A percentile compares a stretch with the other conserved stretches of the same genome.
Evolutionary conservation across 1,140 invertebrate species (phyloP).

Genomic region (Philaenus spumarius): DNA sequence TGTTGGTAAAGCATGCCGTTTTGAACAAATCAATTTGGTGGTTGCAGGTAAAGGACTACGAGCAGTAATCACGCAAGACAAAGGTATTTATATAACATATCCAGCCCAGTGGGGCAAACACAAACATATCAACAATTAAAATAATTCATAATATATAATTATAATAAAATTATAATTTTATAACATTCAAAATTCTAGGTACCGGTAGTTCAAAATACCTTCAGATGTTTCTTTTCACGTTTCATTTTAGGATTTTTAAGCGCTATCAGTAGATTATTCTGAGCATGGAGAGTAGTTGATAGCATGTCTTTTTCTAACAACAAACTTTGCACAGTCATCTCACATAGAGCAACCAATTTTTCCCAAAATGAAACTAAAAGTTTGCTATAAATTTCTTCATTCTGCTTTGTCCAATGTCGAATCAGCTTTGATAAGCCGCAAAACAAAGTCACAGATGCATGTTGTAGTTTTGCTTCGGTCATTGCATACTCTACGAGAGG

Average conservation of each 20-base stretch:
- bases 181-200: too few relatives aligned
- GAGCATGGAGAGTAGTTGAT: not conserved
- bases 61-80: too few relatives aligned
- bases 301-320: not conserved
- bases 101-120: too few relatives aligned
- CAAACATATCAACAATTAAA: too few relatives aligned
- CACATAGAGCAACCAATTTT: not conserved
- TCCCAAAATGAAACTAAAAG: not conserved
- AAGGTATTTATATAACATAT: too few relatives aligned
- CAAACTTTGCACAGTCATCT: not conserved
- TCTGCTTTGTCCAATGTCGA: not conserved
- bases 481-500: constrained; percentile 7
- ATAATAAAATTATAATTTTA: too few relatives aligned
- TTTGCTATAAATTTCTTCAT: not conserved
- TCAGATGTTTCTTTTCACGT: too few relatives aligned
- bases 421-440: not conserved
- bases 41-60: too few relatives aligned
- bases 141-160: too few relatives aligned
- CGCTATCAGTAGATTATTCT: not conserved
- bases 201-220: too few relatives aligned
- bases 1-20: too few relatives aligned
- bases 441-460: not conserved
- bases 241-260: not conserved
- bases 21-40: too few relatives aligned
- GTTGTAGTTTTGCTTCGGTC: constrained; percentile 6